Base-by-base conservation (phyloP, 37 sponge, comb jelly and placozoan species). In the Eunapius fragilis region DNA sequence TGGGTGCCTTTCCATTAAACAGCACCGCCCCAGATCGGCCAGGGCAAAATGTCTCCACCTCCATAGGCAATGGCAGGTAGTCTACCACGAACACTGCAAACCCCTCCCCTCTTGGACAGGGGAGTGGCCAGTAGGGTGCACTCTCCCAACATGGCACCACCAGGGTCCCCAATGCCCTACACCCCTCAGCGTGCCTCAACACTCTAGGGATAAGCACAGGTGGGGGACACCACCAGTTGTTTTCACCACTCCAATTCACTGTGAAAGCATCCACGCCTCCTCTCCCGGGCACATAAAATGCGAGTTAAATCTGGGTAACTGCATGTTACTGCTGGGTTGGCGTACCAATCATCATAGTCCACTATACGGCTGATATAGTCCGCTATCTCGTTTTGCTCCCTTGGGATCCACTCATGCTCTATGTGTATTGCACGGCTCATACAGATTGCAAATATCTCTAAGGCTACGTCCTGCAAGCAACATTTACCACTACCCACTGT, bases 261-360 rank as follows among this genome's bases (percentile, higher is more conserved):
- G 87, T 87, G 31, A 87, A 87, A n/a, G 87, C 87, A 80, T 87
- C 81, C 34, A 80, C 81, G 88, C 81, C 50, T 80, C 87, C 26
- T 74, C 22, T 3, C 74, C 81, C 19, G 80, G 80, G 58, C 80
- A 33, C 80, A 75, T 72, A 34, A 23, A 86, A 25, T 67, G 31
- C 22, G 47, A 50, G 67, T 80, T 80, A 27, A 79, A 86, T 25
- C 87, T 47, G 3, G 30, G 72, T 3, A 80, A 3, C 31, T 79
- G 87, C 22, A 80, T 26, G 30, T 86, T 28, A 26, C 26, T 71
- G 72, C 30, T 12, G 72, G 30, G 26, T 71, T 31, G 30, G 11
- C 26, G 10, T 71, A 14, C n/a, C n/a, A n/a, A n/a, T n/a, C n/a
- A n/a, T n/a, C n/a, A n/a, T n/a, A n/a, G n/a, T n/a, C n/a, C n/a